Evolutionary conservation across 2,797 vertebrate genomes (phyloP), one percentile per base, ranked within the genome.

Genomic region (Esox masquinongy): DNA sequence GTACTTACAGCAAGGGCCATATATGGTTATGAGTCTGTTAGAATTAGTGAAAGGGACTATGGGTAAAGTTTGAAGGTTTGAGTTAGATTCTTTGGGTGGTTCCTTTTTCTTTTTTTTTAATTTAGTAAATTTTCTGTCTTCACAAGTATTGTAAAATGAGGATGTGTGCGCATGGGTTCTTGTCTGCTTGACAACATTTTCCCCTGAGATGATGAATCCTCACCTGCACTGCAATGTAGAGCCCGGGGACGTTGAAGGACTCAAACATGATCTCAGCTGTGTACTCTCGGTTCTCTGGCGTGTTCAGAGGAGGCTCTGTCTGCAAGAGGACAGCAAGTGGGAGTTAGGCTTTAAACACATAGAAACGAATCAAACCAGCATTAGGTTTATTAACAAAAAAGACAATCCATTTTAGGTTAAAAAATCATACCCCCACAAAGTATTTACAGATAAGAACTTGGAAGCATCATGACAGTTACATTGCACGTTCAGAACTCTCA

Each of bases 251-350:
- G 17, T 96, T 97, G 88, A 97, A 97, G 59, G 96, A 97, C 86
- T 97, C 96, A 4, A 97, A 97, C 96, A 97, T 97, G 88, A 97
- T 97, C 93, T 97, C 96, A 79, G 96, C 96, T 71, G 96, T 97
- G 91, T 97, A 97, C 91, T 97, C 96, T 82, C 96, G 94, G 80
- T 97, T 97, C 92, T 97, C 96, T 76, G 95, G 96, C 75, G 96
- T 97, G 92, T 97, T 97, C 87, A 97, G 87, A 76, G 96, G 96
- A 81, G 96, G 96, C 84, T 97, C 95, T 76, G 96, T 97, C 95
- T 97, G 87, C 12, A 70, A 66, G 16, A n/a, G 8, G 12, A 64
- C n/a, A 59, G 43, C 68, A 68, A 47, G 3, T 8, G 26, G 16
- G 7, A 15, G 17, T 51, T 51, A 34, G 19, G 6, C 63, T 11